Evolutionary conservation across 2,113 vertebrate species (phyloP), one percentile per base, ranked within the genome.

Genomic region (Poeciliopsis turrubarensis): DNA sequence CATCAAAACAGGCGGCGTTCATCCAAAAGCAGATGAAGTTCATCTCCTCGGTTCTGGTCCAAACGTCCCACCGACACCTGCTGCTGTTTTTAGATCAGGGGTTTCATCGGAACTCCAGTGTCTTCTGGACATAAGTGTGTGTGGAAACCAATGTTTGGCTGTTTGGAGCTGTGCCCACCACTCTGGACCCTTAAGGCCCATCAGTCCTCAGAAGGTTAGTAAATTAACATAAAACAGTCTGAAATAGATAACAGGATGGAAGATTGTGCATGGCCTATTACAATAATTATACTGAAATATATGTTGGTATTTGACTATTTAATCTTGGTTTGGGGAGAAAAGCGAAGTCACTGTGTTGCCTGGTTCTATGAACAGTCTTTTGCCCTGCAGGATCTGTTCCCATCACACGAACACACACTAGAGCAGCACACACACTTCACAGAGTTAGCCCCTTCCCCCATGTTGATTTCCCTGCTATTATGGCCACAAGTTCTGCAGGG

Each of bases 381-480:
- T 68, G 73, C 84, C 76, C 84, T 7, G 12, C 70, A 74, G 79
- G 78, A 44, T 64, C 61, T 67, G 54, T 65, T 39, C 25, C 65
- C 44, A 39, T 25, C 73, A 39, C 69, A 61, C 65, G 64, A 34
- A 82, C 68, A 10, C 14, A 44, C 44, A 47, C 70, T 60, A 80
- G 69, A 83, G 41, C 65, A 71, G 69, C 44, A 39, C 60, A 54
- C 60, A 79, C 72, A 80, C 79, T 75, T 60, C 72, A 70, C 65
- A 68, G 61, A 80, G 68, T 70, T 71, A 65, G 71, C 47, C 60
- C 72, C n/a, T 47, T 54, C 79, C 65, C 84, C 80, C 77, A 64
- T 61, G 73, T 39, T 63, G 85, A 86, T 87, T 87, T 83, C 82
- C 80, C 86, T 80, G 77, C 79, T 83, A 90, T 90, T 88, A 87